Percentiles rank a stretch among this genome's conserved stretches.
These are phyloP conservation scores for Etheostoma spectabile DNA, from an alignment of 2,113 vertebrate species.

Conservation along the genomic window DNA sequence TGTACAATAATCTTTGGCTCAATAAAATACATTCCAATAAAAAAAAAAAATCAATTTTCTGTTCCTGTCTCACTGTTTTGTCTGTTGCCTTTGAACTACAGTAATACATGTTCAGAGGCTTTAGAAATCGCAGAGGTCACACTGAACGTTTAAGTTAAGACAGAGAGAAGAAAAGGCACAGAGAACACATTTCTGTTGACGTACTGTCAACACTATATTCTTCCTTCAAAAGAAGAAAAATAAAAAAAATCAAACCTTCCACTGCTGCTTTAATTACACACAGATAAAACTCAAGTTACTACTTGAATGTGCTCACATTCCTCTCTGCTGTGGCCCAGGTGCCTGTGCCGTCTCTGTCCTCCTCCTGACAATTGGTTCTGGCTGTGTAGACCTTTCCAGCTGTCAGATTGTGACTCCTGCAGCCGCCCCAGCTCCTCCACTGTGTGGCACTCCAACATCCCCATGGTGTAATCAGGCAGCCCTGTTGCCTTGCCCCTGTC, in stretches of 20 bases:
- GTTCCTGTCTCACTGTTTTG: slow-evolving; percentile 25
- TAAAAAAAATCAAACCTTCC: neutral
- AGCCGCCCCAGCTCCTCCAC: slow-evolving; percentile 82
- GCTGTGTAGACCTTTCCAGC: slow-evolving; percentile 68
- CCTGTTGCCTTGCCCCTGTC: slow-evolving; percentile 75
- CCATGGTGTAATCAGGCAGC: slow-evolving; percentile 83
- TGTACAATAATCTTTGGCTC: no score
- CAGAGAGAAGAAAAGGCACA: neutral
- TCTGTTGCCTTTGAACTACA: neutral
- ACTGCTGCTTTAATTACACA: neutral
- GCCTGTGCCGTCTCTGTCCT: slow-evolving; percentile 50
- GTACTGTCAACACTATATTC: neutral
- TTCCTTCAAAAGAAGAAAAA: neutral
- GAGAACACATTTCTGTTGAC: neutral
- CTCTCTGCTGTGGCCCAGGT: slow-evolving; percentile 84
- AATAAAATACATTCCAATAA: no score
- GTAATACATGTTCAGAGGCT: neutral
- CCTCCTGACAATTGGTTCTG: slow-evolving; percentile 62
- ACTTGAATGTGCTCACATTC: slow-evolving; percentile 84
- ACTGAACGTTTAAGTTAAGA: neutral
- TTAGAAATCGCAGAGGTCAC: slow-evolving; percentile 7
- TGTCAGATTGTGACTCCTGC: slow-evolving; percentile 72
- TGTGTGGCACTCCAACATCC: slow-evolving; percentile 85
- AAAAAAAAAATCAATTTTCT: neutral
- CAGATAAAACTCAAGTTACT: neutral